Base-by-base conservation (phyloP, 64 coral and sea anemone genomes). In the Anthopleura sola region DNA sequence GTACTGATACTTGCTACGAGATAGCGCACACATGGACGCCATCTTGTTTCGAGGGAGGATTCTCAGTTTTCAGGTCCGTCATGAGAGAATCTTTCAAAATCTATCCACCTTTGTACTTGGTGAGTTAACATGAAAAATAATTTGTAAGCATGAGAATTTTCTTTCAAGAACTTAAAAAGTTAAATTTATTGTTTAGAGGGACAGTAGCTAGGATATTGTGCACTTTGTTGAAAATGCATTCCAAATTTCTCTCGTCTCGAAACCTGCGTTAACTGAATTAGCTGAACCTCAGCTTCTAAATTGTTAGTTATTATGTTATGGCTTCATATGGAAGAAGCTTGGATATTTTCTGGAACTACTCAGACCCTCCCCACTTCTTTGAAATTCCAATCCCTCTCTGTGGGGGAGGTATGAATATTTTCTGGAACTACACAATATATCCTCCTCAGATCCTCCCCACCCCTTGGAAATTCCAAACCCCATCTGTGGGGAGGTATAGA, bases 11-110 rank as follows among this genome's bases (percentile, higher is more conserved):
- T 24, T 91, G 89, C 50, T 78, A 86, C 60, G 84, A 86, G 13
- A 33, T 91, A 34, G 77, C 75, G 1, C 89, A 91, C 55, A 68
- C 76, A 24, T 91, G 89, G 89, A 91, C 84, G 36, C 75, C 89
- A 36, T 91, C 89, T 81, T 91, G 89, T n/a, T 20, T 85, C 6
- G 20, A 11, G 18, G 84, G 69, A 1, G 28, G 69, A 0, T 84
- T 58, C 0, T 81, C 28, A 6, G 53, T 91, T 8, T 91, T 91
- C 39, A 39, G 55, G 19, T 81, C 89, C 1, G 58, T 84, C 33
- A 68, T 91, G 31, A 44, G 68, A 46, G 84, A 85, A 80, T 91
- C 84, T 18, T 54, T 91, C 10, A 85, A 82, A 31, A 91, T 91
- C 19, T 91, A 91, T 55, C 75, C 83, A 11, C 75, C 85, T 26